Evolutionary conservation across 2,888 invertebrate species (phyloP), one percentile per base, ranked within the genome.

Genomic region (Rhopalosiphum nymphaeae): DNA sequence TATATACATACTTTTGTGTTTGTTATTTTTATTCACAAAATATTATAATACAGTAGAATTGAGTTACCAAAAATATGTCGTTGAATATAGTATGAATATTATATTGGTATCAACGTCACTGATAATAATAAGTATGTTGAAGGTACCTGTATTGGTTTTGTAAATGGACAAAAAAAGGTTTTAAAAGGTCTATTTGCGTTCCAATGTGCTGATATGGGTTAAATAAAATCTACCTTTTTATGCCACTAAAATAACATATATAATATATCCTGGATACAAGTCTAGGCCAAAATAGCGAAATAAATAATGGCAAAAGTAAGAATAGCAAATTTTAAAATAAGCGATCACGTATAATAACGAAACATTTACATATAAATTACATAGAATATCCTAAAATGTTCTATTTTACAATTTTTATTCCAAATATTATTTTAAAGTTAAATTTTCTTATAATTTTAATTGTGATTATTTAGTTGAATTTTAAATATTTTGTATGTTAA

Each of bases 111-210:
- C 53, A 21, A 53, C 16, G 16, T 67, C 67, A n/a, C 67, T n/a
- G 13, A 5, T 67, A n/a, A n/a, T n/a, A 16, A 67, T 67, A n/a
- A n/a, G 16, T 67, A n/a, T n/a, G 16, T n/a, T 67, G 13, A 53
- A 53, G 21, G 53, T 61, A 61, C 0, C 29, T n/a, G 21, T 61
- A 29, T 29, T 61, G n/a, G 61, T 61, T 61, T n/a, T 61, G n/a
- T 29, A 61, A 61, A 61, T n/a, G n/a, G 61, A 61, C 61, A n/a
- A n/a, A 67, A 67, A 67, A 67, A n/a, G n/a, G 67, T 67, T 67
- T 67, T n/a, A 67, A 67, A 67, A 67, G 67, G 4, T 67, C 0
- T 13, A 67, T 67, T 67, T 67, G n/a, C 67, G 67, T 67, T 13
- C 4, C 3, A 67, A 5, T 67, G 13, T 67, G 67, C n/a, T 67